A percentile compares a stretch with the other conserved stretches of the same genome.
These are phyloP conservation scores for Holacanthella duospinosa DNA, from an alignment of 2,888 invertebrate species.

Conservation along the genomic window DNA sequence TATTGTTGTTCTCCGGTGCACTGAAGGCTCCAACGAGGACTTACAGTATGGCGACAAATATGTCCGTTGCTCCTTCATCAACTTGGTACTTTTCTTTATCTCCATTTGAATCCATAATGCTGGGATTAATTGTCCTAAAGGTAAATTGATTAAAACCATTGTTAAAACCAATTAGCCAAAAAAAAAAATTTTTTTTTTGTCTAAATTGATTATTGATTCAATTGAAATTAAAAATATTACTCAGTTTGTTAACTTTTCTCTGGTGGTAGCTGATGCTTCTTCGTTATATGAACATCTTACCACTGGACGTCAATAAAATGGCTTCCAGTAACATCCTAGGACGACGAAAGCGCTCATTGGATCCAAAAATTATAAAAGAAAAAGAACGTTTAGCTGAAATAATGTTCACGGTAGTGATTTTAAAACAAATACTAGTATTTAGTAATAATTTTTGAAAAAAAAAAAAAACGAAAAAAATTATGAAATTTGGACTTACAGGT, in stretches of 20 bases:
- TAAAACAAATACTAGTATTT: background rate
- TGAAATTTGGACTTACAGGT: constrained; percentile 21
- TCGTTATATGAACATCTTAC: constrained; percentile 28
- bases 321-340: constrained; percentile 22
- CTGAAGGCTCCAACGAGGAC: background rate
- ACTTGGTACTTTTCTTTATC: constrained; percentile 32
- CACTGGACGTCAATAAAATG: constrained; percentile 27
- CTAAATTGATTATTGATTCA: background rate
- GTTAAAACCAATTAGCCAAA: background rate
- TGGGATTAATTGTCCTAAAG: constrained; percentile 33
- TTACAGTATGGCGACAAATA: constrained; percentile 22
- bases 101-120: constrained; percentile 33
- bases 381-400: constrained; percentile 33
- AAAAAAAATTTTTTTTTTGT: background rate
- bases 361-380: constrained; percentile 23
- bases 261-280: constrained; percentile 26
- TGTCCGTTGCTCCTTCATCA: constrained; percentile 31
- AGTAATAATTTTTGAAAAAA: background rate
- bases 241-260: background rate
- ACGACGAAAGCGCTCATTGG: constrained; percentile 16
- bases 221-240: constrained; percentile 1
- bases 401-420: constrained; percentile 33
- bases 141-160: constrained; percentile 12
- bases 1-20: background rate
- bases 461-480: background rate